Evolutionary conservation across 2,113 vertebrate species (phyloP).

Genomic region (Ochotona curzoniae): DNA sequence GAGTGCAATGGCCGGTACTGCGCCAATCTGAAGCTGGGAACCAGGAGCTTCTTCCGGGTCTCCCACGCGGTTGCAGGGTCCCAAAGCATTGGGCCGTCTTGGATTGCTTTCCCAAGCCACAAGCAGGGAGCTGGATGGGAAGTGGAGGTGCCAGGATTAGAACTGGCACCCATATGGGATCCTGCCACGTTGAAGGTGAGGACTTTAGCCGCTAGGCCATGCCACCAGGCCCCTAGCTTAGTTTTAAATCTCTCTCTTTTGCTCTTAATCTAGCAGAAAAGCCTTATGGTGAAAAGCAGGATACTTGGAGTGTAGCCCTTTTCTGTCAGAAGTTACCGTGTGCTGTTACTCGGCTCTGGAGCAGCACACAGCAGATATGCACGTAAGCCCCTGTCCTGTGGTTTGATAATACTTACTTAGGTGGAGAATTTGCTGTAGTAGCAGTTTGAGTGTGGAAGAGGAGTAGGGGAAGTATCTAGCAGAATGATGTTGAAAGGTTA

Average conservation of each 20-base stretch:
- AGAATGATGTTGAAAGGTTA: conserved; percentile 11
- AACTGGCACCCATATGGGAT: too few relatives aligned
- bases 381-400: background rate
- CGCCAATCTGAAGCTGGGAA: too few relatives aligned
- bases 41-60: too few relatives aligned
- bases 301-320: background rate
- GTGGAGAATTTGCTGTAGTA: background rate
- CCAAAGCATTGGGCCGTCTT: too few relatives aligned
- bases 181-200: too few relatives aligned
- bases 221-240: too few relatives aligned
- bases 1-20: too few relatives aligned
- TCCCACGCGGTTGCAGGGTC: too few relatives aligned
- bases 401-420: background rate
- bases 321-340: background rate
- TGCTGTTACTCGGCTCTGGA: background rate
- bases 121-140: too few relatives aligned
- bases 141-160: too few relatives aligned
- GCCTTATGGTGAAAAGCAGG: background rate
- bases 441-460: background rate
- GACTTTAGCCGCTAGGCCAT: too few relatives aligned
- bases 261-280: background rate
- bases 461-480: background rate
- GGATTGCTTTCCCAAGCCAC: too few relatives aligned
- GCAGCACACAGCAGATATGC: background rate
- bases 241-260: conserved; percentile 33